Conservation (phyloP, 2,797 vertebrate species). For the Fistularia commersonii region DNA sequence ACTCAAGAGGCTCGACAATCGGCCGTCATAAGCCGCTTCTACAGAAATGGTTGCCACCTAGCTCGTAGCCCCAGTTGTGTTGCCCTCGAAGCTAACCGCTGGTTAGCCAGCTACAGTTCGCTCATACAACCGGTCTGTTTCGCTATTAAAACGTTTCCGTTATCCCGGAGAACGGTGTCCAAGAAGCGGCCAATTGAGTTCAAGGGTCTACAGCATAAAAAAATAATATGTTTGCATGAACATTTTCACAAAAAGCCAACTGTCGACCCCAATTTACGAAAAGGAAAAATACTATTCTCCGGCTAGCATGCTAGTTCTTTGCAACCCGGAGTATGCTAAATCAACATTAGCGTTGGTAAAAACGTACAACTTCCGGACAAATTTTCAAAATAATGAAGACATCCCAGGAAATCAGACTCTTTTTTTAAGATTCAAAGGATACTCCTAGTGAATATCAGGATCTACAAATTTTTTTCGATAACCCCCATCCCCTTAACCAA, state of each 20-base stretch:
- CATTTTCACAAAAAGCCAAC: conserved; percentile 13
- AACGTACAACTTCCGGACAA: conserved; percentile 34
- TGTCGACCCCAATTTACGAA: conserved; percentile 46
- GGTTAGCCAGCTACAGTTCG: conserved; percentile 55
- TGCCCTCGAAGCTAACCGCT: conserved; percentile 47
- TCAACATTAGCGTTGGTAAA: conserved; percentile 26
- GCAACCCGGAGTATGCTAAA: conserved; percentile 47
- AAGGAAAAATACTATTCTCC: conserved; percentile 46
- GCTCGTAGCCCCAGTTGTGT: conserved; percentile 46
- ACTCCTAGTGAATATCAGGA: too few relatives aligned
- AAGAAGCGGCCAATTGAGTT: conserved; percentile 11
- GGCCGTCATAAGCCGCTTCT: conserved; percentile 48
- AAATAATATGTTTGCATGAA: conserved; percentile 1
- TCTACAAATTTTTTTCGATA: too few relatives aligned
- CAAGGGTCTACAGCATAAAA: conserved; percentile 15
- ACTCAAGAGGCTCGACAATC: conserved; percentile 40
- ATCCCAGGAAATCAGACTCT: too few relatives aligned
- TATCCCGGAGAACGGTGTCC: conserved; percentile 34
- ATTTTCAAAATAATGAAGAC: conserved; percentile 48
- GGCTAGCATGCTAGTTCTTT: conserved; percentile 70
- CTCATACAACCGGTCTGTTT: conserved; percentile 67
- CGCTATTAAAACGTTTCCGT: conserved; percentile 33
- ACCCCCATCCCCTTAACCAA: too few relatives aligned
- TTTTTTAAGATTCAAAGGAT: too few relatives aligned
- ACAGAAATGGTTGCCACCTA: conserved; percentile 57